phyloP scores from a whole-genome alignment of 2,797 vertebrate species.

The Babyrousa celebensis region DNA sequence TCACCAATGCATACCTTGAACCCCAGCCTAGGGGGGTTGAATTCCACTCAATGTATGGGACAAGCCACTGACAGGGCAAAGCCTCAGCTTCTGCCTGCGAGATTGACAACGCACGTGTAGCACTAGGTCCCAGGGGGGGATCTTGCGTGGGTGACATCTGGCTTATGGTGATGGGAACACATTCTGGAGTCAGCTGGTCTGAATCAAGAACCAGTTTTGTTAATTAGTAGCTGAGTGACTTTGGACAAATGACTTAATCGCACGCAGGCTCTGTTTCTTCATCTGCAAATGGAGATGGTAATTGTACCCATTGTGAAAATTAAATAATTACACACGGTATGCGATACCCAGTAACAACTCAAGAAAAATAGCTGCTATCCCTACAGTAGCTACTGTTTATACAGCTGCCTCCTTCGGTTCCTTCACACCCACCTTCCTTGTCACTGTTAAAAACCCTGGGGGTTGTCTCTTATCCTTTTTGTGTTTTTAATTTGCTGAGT shows the following conservation, averaged over 20 bases:
- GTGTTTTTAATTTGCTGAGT: constrained; percentile 50
- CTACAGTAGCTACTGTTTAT: not conserved
- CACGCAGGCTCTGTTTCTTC: constrained; percentile 35
- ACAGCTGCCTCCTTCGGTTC: not conserved
- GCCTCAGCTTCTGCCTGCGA: not conserved
- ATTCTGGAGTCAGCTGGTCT: not conserved
- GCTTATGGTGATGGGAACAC: not conserved
- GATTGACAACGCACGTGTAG: fast-evolving
- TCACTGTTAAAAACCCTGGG: not conserved
- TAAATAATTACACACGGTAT: constrained; percentile 31
- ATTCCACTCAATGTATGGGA: not conserved
- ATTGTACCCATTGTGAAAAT: constrained; percentile 53
- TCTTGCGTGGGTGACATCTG: fast-evolving
- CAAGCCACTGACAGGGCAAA: not conserved
- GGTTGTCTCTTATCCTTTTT: not conserved
- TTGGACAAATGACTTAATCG: constrained; percentile 43
- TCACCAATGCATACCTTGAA: not conserved
- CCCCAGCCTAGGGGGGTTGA: not conserved
- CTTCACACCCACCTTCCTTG: not conserved
- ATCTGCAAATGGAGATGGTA: constrained; percentile 25
- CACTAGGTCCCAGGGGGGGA: not conserved
- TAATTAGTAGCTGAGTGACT: not conserved
- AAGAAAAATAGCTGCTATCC: not conserved
- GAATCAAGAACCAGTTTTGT: not conserved
- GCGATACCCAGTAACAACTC: not conserved